Base-by-base conservation (phyloP, 1,140 invertebrate species). In the Drosophila funebris region DNA sequence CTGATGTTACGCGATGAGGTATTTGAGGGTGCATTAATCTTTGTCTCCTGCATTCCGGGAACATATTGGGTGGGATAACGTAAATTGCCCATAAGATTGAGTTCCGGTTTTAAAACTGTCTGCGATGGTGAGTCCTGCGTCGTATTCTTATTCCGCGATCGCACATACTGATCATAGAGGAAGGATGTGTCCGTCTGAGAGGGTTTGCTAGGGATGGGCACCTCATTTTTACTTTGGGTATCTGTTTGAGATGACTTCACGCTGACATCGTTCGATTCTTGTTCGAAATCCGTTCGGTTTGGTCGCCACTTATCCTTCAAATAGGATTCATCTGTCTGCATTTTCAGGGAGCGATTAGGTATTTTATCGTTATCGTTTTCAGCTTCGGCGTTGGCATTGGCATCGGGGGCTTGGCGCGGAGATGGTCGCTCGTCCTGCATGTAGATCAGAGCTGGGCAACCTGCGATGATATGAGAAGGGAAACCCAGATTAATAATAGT, bases 401-500 rank as follows among this genome's bases (percentile, higher is more conserved):
- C 18, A 6, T 16, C 4, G 14, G 29, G 11, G 4, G 11, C 31
- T 14, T 7, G 0, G 8, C 4, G 50, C 20, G 13, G 57, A 27
- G 11, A 31, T 60, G 41, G 60, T 70, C 72, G 78, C 72, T 87
- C 82, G 36, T 87, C 46, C 22, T 76, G 46, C 70, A 82, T 63
- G 22, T 78, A 78, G 74, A 87, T 85, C 67, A 85, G 56, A 88
- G 81, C 81, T 77, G 78, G 81, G 78, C 37, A 68, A 57, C 52
- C 82, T 85, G 39, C 39, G 18, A 62, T 27, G 41, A 41, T 2
- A 50, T 9, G n/a, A 27, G 11, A 16, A 54, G 11, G 48, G 37
- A 63, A 57, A 46, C 29, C 2, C 3, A 73, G 56, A 50, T 37
- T 16, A n/a, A 13, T 62, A 16, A 56, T 16, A 13, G 2, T 27